Evolutionary conservation across 2,113 vertebrate genomes (phyloP).

Genomic region (Chinchilla lanigera): DNA sequence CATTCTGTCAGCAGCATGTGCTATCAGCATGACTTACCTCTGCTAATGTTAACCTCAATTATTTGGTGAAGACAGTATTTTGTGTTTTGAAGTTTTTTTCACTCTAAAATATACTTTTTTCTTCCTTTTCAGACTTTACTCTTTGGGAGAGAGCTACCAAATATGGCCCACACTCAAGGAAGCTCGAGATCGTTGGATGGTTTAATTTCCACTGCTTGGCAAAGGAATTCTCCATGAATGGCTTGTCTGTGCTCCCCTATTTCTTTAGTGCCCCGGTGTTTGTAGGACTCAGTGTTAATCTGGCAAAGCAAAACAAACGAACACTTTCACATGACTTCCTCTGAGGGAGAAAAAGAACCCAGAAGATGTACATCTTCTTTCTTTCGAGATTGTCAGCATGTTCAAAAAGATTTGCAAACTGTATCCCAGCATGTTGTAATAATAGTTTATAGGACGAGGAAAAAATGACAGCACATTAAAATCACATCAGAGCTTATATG

Average conservation of each 20-base stretch:
- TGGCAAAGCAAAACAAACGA: neutral
- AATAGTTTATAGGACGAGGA: neutral
- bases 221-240: neutral
- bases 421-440: slow-evolving; percentile 16
- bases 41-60: neutral
- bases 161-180: neutral
- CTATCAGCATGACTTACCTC: neutral
- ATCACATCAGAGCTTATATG: slow-evolving; percentile 38
- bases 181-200: fast-evolving
- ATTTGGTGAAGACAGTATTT: neutral
- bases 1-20: neutral
- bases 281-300: neutral
- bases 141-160: neutral
- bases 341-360: neutral
- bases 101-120: neutral
- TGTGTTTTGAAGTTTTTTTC: neutral
- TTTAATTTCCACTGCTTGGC: neutral
- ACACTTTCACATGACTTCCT: neutral
- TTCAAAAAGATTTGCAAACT: neutral
- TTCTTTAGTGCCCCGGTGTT: neutral
- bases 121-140: neutral
- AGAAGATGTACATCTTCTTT: neutral
- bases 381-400: neutral
- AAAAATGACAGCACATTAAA: neutral
- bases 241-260: neutral